Base-by-base conservation (phyloP, 2,888 invertebrate genomes). In the Coelinius sp. region DNA sequence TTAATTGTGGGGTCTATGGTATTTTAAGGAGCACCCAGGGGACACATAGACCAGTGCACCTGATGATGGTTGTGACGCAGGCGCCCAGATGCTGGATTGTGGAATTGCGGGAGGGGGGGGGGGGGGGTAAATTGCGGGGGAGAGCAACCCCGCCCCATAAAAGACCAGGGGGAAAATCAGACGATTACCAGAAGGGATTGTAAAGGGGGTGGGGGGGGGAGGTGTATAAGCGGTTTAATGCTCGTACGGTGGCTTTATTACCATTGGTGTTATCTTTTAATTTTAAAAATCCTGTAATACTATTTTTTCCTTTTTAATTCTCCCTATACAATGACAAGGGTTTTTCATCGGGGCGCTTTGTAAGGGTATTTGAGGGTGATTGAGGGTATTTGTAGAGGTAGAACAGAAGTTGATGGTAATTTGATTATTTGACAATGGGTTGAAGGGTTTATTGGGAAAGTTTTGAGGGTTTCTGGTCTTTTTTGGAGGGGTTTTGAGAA, bases 101-200 rank as follows among this genome's bases (percentile, higher is more conserved):
- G 71, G 73, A 72, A 73, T 76, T 76, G 73, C 74, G 69, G 71
- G 69, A 68, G 74, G 66, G 62, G 72, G 64, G 73, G 8, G 3
- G 73, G 73, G 71, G 67, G 75, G 77, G 68, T 70, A 70, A 71
- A 73, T 72, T 73, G 74, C 73, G 75, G 75, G 73, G 76, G 70
- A 71, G 69, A 69, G 73, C 76, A 76, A 72, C 64, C 71, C 73
- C 73, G 73, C 67, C 63, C 73, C 70, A 64, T 52, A 72, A 63
- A 22, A 52, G 63, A 56, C 70, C 59, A 25, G 31, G 35, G 59
- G 59, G 59, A 17, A 59, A 59, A 59, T 59, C 59, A 59, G 31
- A 59, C 59, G 59, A 59, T 59, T 59, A 59, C n/a, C n/a, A n/a
- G n/a, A n/a, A n/a, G n/a, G n/a, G n/a, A n/a, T n/a, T n/a, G n/a